Base-by-base conservation (phyloP, 2,888 invertebrate genomes). In the Drosophila cracens region DNA sequence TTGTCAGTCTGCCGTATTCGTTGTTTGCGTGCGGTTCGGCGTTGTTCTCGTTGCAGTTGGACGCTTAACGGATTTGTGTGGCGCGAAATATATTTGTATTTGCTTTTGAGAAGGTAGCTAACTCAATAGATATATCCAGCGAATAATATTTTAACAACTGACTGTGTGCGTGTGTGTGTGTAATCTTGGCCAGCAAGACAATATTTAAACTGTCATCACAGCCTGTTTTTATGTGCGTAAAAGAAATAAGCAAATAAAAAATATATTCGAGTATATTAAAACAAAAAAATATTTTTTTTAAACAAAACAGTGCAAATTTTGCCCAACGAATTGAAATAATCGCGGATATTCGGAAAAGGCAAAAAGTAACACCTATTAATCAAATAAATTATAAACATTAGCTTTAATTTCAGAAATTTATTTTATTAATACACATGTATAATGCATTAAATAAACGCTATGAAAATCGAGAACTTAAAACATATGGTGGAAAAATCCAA, bases 1-100 rank as follows among this genome's bases (percentile, higher is more conserved):
- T 68, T 69, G 71, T 80, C 87, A 88, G 90, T 88, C 84, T 76
- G 82, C 84, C 80, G 51, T 73, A 80, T 65, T 60, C 79, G 78
- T 69, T 74, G 82, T 69, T 66, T 81, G 78, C 81, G 86, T 79
- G 73, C 88, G 90, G 87, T 88, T 79, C 46, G 46, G 73, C 62
- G 53, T 53, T 59, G 38, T 54, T 53, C 65, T 51, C 60, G 60
- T 70, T 31, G 58, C 56, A 56, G 49, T 68, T 61, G 52, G 56
- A 34, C 60, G 48, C 46, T 52, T 40, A 53, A 51, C 73, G 70
- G 36, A 48, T 66, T 76, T 66, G 70, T 66, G 67, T 67, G 67
- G 78, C 84, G 84, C 69, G 83, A 68, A 80, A 72, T 67, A 65
- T 29, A 38, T 38, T 60, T 66, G 57, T 75, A 53, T 63, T 65